Conservation (phyloP, 2,113 vertebrate genomes). For the Mellivora capensis region DNA sequence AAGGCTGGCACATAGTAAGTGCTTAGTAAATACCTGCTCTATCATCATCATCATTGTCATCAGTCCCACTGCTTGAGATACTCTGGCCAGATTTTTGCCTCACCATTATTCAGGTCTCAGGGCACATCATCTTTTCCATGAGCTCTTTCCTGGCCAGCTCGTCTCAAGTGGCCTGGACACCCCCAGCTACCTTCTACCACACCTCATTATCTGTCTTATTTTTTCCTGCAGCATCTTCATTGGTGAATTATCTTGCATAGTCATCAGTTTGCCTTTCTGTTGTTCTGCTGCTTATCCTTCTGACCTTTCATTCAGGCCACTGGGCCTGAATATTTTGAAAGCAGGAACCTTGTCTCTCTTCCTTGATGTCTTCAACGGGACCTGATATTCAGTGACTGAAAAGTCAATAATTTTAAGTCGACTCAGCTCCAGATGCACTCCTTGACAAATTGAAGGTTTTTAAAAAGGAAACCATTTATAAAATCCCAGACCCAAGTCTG, state of each 20-base stretch:
- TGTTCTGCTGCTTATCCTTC: background rate
- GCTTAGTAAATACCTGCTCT: background rate
- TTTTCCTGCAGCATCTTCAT: background rate
- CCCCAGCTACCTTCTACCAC: background rate
- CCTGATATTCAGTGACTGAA: background rate
- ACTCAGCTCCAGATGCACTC: background rate
- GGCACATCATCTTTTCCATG: background rate
- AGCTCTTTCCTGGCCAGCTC: background rate
- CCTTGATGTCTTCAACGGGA: background rate
- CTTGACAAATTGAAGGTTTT: background rate
- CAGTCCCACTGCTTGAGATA: background rate
- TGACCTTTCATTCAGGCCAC: no score
- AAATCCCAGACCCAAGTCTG: background rate
- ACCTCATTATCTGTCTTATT: background rate
- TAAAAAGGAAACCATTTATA: background rate
- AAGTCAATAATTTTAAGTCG: background rate
- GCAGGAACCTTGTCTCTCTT: background rate
- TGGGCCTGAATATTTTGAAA: background rate
- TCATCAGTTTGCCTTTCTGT: background rate
- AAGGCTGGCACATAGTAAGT: background rate
- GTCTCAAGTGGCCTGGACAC: background rate
- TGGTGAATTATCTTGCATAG: background rate
- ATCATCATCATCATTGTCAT: background rate
- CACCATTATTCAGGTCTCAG: background rate
- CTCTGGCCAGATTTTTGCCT: background rate